Percentiles rank a stretch among this genome's conserved stretches.
These are phyloP conservation scores for Syrista parreyssii DNA, from an alignment of 2,888 invertebrate species.

Conservation along the genomic window DNA sequence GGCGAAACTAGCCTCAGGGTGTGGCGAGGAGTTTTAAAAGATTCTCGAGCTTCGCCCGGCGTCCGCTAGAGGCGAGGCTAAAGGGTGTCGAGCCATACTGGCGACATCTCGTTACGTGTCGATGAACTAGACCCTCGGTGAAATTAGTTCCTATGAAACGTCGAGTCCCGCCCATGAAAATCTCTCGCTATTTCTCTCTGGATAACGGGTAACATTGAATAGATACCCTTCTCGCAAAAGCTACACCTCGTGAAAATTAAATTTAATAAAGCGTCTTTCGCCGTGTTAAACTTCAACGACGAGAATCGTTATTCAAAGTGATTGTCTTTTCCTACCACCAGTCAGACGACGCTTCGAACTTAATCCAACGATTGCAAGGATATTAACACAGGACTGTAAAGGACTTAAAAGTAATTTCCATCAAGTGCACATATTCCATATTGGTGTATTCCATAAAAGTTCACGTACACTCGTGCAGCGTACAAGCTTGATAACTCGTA, in stretches of 20 bases:
- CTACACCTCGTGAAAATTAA: not conserved
- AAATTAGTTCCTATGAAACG: not conserved
- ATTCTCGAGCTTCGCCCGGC: conserved; percentile 41
- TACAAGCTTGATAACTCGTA: not conserved
- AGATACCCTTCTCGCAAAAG: not conserved
- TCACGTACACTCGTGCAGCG: not conserved
- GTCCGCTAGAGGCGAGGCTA: conserved; percentile 37
- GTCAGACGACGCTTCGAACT: not conserved
- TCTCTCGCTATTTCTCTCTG: not conserved
- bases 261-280: too few species aligned
- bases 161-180: not conserved
- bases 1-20: conserved; percentile 42
- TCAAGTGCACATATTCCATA: not conserved
- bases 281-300: not conserved
- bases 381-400: not conserved
- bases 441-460: not conserved
- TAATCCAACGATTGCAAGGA: not conserved
- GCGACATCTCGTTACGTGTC: conserved; percentile 15
- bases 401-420: not conserved
- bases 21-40: conserved; percentile 54
- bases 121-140: not conserved
- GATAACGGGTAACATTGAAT: not conserved
- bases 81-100: conserved; percentile 2
- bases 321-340: not conserved
- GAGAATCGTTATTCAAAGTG: not conserved